Base-by-base conservation (phyloP, 2,797 vertebrate genomes). In the Propithecus perrieri region DNA sequence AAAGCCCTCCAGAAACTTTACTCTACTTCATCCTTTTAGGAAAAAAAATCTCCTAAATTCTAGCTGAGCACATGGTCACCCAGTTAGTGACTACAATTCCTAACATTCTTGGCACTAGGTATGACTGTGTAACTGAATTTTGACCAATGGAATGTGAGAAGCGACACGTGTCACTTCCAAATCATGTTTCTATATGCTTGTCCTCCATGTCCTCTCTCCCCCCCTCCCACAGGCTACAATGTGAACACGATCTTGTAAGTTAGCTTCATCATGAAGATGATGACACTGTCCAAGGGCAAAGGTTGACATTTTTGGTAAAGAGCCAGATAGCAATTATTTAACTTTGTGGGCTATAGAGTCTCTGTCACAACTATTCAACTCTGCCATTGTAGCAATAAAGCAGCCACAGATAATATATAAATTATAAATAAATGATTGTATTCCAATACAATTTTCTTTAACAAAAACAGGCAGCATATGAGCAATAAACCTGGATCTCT, bases 381-480 rank as follows among this genome's bases (percentile, higher is more conserved):
- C 35, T 41, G 17, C 57, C 92, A 91, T 2, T 94, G 18, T 35
- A 93, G 46, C 5, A 22, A 91, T 89, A 92, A 93, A 87, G 74
- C 26, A 84, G 20, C 38, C 83, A 95, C 1, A 79, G 43, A 87
- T 79, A 81, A 78, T 22, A 87, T 8, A 84, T 92, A 94, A 84
- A 28, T 38, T 38, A 38, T 80, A 69, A 88, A 50, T 80, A 7
- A 97, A 24, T n/a, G 28, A 61, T 10, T 76, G 8, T 46, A 9
- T 43, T 72, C 28, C 46, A 91, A 61, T 74, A 89, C 93, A 83
- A 94, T 76, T 94, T 95, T 89, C 65, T 93, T 91, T 92, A 93
- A 93, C 15, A 86, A 85, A 91, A 96, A 38, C 2, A 79, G 17
- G 8, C 59, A 72, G 13, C 43, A 81, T 43, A 55, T 69, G 35